Percentiles rank a stretch among this genome's conserved stretches.
Evolutionary conservation across 2,797 vertebrate species (phyloP).

Genomic region (Myotis daubentonii): DNA sequence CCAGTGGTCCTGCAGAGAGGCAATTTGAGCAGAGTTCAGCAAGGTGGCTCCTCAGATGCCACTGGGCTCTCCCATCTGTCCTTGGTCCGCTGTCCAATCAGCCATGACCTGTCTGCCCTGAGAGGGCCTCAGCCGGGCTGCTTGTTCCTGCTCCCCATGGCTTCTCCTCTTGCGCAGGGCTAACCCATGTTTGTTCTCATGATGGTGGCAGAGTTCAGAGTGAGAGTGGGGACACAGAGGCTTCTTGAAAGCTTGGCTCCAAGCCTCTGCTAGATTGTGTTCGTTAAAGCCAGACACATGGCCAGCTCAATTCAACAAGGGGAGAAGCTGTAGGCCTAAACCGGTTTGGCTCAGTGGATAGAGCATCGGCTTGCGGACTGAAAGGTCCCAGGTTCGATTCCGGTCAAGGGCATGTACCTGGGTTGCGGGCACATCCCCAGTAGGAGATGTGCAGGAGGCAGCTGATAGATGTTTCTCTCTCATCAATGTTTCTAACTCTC

Average conservation of each 20-base stretch:
- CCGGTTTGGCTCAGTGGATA: too few species aligned
- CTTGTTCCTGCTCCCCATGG: neutral
- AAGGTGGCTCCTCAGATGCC: neutral
- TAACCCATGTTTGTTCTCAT: neutral
- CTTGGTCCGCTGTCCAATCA: neutral
- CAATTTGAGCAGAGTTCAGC: neutral
- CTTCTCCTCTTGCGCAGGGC: neutral
- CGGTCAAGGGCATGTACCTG: too few species aligned
- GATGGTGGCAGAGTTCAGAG: neutral
- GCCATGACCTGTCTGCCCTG: neutral
- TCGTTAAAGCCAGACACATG: neutral
- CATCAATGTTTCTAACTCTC: too few species aligned
- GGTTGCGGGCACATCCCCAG: too few species aligned
- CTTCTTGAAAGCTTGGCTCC: neutral
- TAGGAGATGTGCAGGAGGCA: too few species aligned
- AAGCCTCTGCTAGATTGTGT: neutral
- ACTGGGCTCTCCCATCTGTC: accelerated
- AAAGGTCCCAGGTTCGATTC: too few species aligned
- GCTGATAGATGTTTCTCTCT: too few species aligned
- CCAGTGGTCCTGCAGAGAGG: neutral
- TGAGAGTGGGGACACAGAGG: neutral
- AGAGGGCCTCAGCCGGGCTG: neutral
- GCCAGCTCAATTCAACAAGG: neutral
- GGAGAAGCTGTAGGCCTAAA: neutral
- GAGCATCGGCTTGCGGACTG: too few species aligned